Evolutionary conservation across 2,888 invertebrate genomes (phyloP).

Genomic region (Petrolisthes manimaculis): DNA sequence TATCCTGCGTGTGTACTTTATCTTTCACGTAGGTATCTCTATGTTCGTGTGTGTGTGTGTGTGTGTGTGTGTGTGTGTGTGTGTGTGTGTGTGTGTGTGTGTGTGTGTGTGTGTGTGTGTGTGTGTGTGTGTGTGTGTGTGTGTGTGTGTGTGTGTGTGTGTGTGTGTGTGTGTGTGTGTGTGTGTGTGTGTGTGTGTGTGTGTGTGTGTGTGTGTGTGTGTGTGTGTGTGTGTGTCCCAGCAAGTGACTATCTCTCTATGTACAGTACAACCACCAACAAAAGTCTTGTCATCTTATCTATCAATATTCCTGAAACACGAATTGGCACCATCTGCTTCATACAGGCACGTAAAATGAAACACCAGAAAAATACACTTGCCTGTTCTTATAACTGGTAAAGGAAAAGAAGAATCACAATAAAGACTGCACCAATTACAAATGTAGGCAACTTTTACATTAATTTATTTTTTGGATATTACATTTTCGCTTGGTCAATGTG

Average conservation of each 20-base stretch:
- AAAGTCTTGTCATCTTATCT: background rate
- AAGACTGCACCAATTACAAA: too few relatives aligned
- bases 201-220: background rate
- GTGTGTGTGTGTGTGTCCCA: background rate
- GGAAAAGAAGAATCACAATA: too few relatives aligned
- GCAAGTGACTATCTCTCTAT: background rate
- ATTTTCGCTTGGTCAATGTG: too few relatives aligned
- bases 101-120: constrained; percentile 1
- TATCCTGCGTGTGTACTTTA: background rate
- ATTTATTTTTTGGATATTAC: too few relatives aligned
- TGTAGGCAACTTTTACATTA: too few relatives aligned
- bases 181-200: background rate
- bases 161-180: background rate
- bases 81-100: constrained; percentile 1
- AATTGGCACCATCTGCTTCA: too few relatives aligned
- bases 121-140: constrained; percentile 1
- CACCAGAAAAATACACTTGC: too few relatives aligned
- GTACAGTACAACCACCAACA: background rate
- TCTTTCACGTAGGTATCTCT: background rate
- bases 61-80: constrained; percentile 1
- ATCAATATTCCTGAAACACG: background rate
- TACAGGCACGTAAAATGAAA: too few relatives aligned
- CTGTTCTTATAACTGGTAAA: too few relatives aligned
- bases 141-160: constrained; percentile 1
- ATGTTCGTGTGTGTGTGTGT: background rate